A percentile compares a stretch with the other conserved stretches of the same genome.
phyloP scores from a whole-genome alignment of 2,113 vertebrate genomes.

The Misgurnus mizolepis region DNA sequence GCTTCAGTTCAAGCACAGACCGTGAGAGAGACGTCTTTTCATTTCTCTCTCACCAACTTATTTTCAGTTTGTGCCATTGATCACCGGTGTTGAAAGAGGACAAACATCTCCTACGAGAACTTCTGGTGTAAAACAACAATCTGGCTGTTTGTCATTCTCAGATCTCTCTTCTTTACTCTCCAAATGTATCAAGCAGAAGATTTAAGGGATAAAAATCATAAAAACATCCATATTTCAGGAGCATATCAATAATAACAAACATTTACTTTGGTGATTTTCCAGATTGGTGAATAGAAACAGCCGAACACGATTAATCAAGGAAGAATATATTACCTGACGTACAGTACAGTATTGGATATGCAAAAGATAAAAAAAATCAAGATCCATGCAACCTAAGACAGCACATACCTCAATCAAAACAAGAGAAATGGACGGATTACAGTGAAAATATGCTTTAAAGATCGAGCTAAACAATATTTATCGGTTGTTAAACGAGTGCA shows the following conservation, averaged over 20 bases:
- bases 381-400: slow-evolving; percentile 1
- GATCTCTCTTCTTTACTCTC: slow-evolving; percentile 11
- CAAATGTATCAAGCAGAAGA: not conserved
- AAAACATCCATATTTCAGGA: not conserved
- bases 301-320: not conserved
- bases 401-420: slow-evolving; percentile 19
- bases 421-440: slow-evolving; percentile 12
- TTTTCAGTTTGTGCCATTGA: slow-evolving; percentile 38
- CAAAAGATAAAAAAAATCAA: not conserved
- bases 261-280: not conserved
- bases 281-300: not conserved
- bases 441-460: slow-evolving; percentile 26
- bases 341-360: not conserved
- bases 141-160: slow-evolving; percentile 1
- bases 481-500: slow-evolving; percentile 45
- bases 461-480: slow-evolving; percentile 20
- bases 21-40: slow-evolving; percentile 37
- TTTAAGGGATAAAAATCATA: not conserved
- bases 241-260: not conserved
- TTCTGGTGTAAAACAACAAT: not conserved
- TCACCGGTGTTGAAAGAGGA: slow-evolving; percentile 33
- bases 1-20: slow-evolving; percentile 13
- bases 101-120: slow-evolving; percentile 26
- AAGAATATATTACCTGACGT: not conserved
- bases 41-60: slow-evolving; percentile 3